Percentiles rank a stretch among this genome's conserved stretches.
These are phyloP conservation scores for Cataglyphis rosenhaueri DNA, from an alignment of 2,888 invertebrate genomes.

Conservation along the genomic window DNA sequence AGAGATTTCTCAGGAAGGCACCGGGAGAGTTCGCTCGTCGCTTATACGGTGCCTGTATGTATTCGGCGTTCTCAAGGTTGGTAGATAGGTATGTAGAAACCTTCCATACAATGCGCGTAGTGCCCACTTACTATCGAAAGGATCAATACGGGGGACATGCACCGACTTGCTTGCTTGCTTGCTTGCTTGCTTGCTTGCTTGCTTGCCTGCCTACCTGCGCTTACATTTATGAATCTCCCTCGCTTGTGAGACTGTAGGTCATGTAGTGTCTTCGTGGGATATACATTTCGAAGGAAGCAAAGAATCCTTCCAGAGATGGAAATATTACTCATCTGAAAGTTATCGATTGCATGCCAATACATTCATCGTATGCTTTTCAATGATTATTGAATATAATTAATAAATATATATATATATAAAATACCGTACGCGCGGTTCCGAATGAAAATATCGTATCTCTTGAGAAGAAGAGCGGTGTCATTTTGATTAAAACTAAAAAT, in stretches of 20 bases:
- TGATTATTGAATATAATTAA: too few species aligned
- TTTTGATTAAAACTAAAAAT: not conserved
- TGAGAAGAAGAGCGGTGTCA: not conserved
- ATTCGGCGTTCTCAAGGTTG: conserved; percentile 72
- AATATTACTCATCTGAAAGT: conserved; percentile 1
- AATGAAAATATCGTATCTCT: not conserved
- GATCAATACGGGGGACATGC: conserved; percentile 81
- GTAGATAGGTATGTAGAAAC: conserved; percentile 73
- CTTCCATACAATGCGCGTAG: conserved; percentile 75
- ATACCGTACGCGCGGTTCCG: too few species aligned
- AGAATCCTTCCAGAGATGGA: not conserved
- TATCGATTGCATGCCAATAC: not conserved
- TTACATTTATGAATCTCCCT: conserved; percentile 72
- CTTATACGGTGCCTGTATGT: conserved; percentile 50
- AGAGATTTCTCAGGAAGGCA: conserved; percentile 52
- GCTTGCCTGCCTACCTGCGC: conserved; percentile 27
- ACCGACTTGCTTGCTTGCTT: conserved; percentile 63
- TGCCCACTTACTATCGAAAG: conserved; percentile 81
- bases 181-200: conserved; percentile 44
- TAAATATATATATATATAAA: not conserved
- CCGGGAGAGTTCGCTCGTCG: conserved; percentile 49
- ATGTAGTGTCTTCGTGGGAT: conserved; percentile 56
- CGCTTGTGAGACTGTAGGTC: conserved; percentile 69
- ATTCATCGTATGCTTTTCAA: not conserved
- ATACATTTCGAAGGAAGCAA: conserved; percentile 7